Evolutionary conservation across 2,797 vertebrate genomes (phyloP), one percentile per base, ranked within the genome.

Genomic region (Nyctalus aviator): DNA sequence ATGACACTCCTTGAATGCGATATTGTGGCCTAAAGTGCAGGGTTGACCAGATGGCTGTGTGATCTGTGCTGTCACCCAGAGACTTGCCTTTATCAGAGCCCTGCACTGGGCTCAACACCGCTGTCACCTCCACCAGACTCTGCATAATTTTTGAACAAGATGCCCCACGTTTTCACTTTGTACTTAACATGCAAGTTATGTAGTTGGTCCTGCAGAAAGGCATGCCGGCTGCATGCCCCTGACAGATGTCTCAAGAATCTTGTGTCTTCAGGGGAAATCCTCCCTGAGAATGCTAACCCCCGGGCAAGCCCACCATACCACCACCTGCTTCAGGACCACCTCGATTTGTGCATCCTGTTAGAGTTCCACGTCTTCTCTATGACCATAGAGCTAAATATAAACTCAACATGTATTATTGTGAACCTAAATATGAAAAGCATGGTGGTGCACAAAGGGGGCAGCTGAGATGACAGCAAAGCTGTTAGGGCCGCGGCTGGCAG

Each of bases 331-430:
- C 17, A 0, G 2, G 18, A 77, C 55, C 3, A 3, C 21, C 30
- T 21, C 7, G 0, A 11, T 59, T 10, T 57, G 53, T 23, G 50
- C 4, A 0, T 6, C 35, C 6, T 14, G 6, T 41, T 13, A 4
- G 23, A 15, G 15, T 35, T 55, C 78, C 76, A 4, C 11, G 0
- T 25, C 46, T 79, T 32, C 50, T 46, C 15, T 13, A 71, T 30
- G 46, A 92, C 90, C 93, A 57, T 25, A 66, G 23, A 87, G 76
- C 48, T 78, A 81, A 93, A 78, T 57, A 73, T 35, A 93, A 73
- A 37, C 18, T 25, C 66, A 50, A 64, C 46, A 55, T n/a, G 27
- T 50, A 8, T 79, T 66, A 48, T 32, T 44, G 27, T 50, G 11
- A 89, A 88, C 48, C 23, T n/a, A 71, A 77, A 48, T 17, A 48